Conservation (phyloP, 2,113 vertebrate species). For the Indicator maculatus region DNA sequence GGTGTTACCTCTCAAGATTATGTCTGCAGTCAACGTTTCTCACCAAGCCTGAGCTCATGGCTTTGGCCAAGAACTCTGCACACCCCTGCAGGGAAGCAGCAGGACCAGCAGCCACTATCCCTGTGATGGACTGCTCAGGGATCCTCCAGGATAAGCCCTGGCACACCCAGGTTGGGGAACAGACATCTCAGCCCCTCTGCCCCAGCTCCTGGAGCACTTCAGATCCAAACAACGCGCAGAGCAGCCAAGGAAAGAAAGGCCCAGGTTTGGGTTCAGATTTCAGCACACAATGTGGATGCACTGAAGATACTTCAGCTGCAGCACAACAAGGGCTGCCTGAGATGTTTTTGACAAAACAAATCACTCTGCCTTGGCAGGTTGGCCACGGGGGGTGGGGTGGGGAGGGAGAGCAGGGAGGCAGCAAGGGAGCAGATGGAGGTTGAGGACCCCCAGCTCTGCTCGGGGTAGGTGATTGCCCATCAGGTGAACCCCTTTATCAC, state of each 20-base stretch:
- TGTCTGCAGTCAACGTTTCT: fast-evolving
- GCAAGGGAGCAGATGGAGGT: neutral
- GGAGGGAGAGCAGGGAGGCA: neutral
- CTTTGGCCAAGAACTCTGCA: neutral
- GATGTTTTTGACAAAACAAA: neutral
- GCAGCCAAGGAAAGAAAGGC: neutral
- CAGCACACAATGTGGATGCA: fast-evolving
- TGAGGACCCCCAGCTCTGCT: neutral
- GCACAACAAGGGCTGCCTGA: neutral
- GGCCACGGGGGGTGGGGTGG: fast-evolving
- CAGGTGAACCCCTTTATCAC: neutral
- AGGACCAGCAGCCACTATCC: neutral
- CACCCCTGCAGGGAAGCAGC: neutral
- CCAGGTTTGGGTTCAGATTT: neutral
- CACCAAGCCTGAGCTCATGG: neutral
- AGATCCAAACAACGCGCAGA: neutral
- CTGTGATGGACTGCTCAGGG: fast-evolving
- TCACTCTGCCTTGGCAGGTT: neutral
- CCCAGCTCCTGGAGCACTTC: neutral
- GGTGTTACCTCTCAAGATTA: neutral
- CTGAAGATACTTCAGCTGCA: neutral
- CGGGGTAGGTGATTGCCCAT: neutral
- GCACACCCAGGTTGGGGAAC: neutral
- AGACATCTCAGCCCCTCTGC: neutral
- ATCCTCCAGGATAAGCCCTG: neutral